Percentiles rank a stretch among this genome's conserved stretches.
Conservation (phyloP, 2,797 vertebrate genomes). For the Choloepus didactylus region DNA sequence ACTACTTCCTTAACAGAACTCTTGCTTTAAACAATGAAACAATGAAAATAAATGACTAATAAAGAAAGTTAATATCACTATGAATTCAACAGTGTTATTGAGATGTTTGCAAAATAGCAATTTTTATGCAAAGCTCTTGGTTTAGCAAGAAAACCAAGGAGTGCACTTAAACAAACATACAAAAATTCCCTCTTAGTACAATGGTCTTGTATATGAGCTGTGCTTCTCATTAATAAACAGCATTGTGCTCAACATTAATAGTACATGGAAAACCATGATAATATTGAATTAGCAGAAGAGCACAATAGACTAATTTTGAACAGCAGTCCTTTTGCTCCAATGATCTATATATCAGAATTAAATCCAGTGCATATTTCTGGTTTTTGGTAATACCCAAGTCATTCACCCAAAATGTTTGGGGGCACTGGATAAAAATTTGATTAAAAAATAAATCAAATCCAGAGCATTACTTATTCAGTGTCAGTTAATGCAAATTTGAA, state of each 20-base stretch:
- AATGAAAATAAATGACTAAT: background rate
- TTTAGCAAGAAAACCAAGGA: conserved; percentile 40
- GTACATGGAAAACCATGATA: background rate
- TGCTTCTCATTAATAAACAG: background rate
- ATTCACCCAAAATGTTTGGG: conserved; percentile 31
- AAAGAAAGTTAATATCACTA: background rate
- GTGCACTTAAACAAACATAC: background rate
- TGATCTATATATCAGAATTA: background rate
- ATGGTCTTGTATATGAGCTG: background rate
- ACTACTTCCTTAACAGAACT: background rate
- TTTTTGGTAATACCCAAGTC: background rate
- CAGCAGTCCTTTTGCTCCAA: background rate
- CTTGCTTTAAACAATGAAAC: conserved; percentile 25
- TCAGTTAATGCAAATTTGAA: background rate
- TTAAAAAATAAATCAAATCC: background rate
- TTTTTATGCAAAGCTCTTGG: conserved; percentile 15
- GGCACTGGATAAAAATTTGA: background rate
- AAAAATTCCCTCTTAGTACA: background rate
- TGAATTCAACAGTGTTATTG: background rate
- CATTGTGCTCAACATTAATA: background rate
- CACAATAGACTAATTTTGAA: background rate
- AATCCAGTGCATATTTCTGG: background rate
- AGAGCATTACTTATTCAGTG: background rate
- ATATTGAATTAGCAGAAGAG: background rate
- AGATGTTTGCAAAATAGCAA: background rate